Evolutionary conservation across 2,888 invertebrate species (phyloP).

Genomic region (Erannis defoliaria): DNA sequence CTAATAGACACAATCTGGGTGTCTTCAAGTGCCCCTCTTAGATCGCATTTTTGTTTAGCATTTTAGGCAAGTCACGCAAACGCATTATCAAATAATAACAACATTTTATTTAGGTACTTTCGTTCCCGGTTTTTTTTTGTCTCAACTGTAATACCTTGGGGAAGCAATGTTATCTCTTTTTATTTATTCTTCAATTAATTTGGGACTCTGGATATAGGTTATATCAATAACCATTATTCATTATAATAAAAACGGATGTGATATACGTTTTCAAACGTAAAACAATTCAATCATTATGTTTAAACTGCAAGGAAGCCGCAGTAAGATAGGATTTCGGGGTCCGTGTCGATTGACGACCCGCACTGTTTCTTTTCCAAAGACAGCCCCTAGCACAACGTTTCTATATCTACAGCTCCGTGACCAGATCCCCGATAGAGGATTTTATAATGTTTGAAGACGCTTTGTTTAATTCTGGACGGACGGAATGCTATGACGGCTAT

Average conservation of each 20-base stretch:
- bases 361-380: slow-evolving; percentile 8
- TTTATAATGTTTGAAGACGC: slow-evolving; percentile 16
- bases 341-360: slow-evolving; percentile 21
- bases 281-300: slow-evolving; percentile 1
- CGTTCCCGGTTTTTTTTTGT: too few relatives aligned
- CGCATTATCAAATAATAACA: too few relatives aligned
- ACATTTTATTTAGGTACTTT: too few relatives aligned
- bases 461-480: slow-evolving; percentile 15
- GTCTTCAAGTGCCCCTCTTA: too few relatives aligned
- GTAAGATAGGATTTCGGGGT: slow-evolving; percentile 2
- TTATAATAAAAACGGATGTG: not conserved
- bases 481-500: not conserved
- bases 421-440: slow-evolving; percentile 11
- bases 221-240: not conserved
- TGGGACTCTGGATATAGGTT: not conserved
- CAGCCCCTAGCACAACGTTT: slow-evolving; percentile 32
- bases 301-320: not conserved
- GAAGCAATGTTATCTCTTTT: too few relatives aligned
- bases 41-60: too few relatives aligned
- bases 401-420: slow-evolving; percentile 14
- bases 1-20: too few relatives aligned
- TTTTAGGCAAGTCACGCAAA: too few relatives aligned
- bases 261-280: slow-evolving; percentile 13
- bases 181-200: not conserved
- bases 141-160: too few relatives aligned